Conservation (phyloP, 2,888 invertebrate species). For the Beris morrisii region DNA sequence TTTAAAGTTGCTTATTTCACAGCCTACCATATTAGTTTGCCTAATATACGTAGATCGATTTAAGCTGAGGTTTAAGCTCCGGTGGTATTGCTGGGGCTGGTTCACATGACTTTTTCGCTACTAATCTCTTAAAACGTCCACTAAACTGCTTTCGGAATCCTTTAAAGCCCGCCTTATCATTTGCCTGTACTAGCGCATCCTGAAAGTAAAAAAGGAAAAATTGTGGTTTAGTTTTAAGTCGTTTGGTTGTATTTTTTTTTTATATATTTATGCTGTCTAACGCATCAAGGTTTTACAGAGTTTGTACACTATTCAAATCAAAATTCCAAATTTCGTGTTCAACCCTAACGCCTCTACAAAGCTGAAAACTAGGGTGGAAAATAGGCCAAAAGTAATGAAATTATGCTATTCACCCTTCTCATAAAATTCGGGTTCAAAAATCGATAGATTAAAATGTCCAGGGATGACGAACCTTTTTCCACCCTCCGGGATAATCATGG, state of each 20-base stretch:
- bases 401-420: no score
- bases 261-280: neutral
- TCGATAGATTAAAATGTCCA: no score
- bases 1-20: constrained; percentile 30
- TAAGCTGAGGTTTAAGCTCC: constrained; percentile 83
- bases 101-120: constrained; percentile 80
- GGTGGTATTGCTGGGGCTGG: constrained; percentile 84
- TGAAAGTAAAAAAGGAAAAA: constrained; percentile 58
- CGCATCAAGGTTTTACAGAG: neutral
- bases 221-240: neutral
- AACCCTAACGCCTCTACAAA: no score
- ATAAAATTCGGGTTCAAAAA: no score
- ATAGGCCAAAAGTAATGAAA: no score
- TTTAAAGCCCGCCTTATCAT: constrained; percentile 73
- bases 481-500: no score
- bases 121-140: constrained; percentile 82
- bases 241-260: neutral
- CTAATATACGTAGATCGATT: constrained; percentile 86
- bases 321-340: no score
- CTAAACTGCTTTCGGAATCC: constrained; percentile 84
- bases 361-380: no score
- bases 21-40: constrained; percentile 33
- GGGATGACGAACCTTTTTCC: no score
- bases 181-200: constrained; percentile 76
- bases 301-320: no score